Percentiles rank a stretch among this genome's conserved stretches.
These are phyloP conservation scores for Pangasianodon hypophthalmus DNA, from an alignment of 2,113 vertebrate species.

Conservation along the genomic window DNA sequence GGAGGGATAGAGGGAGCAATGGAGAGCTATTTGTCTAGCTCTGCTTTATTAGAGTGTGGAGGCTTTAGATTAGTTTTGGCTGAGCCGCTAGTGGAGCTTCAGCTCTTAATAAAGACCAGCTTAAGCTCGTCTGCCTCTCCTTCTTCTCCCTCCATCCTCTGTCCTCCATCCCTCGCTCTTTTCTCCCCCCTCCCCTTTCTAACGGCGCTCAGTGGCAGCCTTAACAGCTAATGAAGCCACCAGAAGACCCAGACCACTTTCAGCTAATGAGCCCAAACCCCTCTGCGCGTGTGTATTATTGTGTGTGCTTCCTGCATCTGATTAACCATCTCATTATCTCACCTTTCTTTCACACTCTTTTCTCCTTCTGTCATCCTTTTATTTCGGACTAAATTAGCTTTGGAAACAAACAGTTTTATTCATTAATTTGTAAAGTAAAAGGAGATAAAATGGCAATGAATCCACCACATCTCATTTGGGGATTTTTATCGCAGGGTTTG, in stretches of 20 bases:
- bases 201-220: conserved; percentile 35
- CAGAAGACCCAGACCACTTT: conserved; percentile 38
- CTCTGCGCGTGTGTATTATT: conserved; percentile 15
- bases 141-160: background rate
- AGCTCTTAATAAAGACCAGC: conserved; percentile 69
- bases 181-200: background rate
- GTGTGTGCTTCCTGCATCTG: conserved; percentile 40
- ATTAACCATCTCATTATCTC: conserved; percentile 50
- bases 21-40: conserved; percentile 46
- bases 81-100: conserved; percentile 21
- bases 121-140: conserved; percentile 49
- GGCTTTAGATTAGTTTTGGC: conserved; percentile 41
- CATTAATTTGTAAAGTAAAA: conserved; percentile 6
- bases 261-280: conserved; percentile 44
- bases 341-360: conserved; percentile 39
- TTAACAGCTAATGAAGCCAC: conserved; percentile 52
- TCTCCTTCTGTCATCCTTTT: conserved; percentile 26
- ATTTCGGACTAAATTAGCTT: conserved; percentile 29
- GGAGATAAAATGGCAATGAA: background rate
- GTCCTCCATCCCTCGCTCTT: background rate
- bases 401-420: conserved; percentile 31
- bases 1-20: conserved; percentile 33
- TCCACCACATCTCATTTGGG: background rate
- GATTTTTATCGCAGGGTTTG: background rate
- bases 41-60: conserved; percentile 50